These are phyloP conservation scores for cat (Felis catus) DNA, from an alignment of 2,113 vertebrate genomes.

Conservation along the genomic window DNA sequence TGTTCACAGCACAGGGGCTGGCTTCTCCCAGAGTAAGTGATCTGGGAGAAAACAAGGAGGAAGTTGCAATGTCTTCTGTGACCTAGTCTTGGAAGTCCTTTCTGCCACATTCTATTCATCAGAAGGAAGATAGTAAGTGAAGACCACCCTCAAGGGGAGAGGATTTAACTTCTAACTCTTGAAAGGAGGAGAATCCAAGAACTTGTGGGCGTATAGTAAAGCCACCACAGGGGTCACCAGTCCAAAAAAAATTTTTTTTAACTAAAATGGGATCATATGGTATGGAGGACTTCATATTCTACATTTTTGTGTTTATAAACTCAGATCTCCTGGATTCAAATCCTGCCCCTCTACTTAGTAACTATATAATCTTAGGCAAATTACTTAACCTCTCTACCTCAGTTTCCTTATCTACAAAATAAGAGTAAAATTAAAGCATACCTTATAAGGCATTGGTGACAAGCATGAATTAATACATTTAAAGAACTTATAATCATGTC, in stretches of 20 bases:
- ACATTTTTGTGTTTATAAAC: not conserved
- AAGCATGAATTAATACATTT: not conserved
- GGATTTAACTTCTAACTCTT: not conserved
- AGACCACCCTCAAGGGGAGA: not conserved
- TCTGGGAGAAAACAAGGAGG: not conserved
- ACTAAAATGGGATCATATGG: not conserved
- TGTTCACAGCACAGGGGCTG: not conserved
- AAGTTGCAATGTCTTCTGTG: not conserved
- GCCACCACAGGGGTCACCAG: not conserved
- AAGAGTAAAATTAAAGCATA: not conserved
- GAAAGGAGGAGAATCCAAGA: not conserved
- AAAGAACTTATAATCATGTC: not conserved
- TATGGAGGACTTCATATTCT: not conserved
- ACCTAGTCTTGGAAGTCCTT: not conserved
- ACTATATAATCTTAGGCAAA: not conserved
- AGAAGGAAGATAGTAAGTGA: not conserved
- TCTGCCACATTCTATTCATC: not conserved
- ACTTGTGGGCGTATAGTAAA: not conserved
- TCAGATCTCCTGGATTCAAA: not conserved
- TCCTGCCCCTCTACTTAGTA: not conserved
- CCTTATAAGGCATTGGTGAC: not conserved
- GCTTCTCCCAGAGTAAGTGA: not conserved
- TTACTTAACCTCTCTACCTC: not conserved
- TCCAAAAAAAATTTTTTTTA: not conserved
- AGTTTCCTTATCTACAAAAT: not conserved